Evolutionary conservation across 2,113 vertebrate species (phyloP).

Genomic region (Hydropotes inermis): DNA sequence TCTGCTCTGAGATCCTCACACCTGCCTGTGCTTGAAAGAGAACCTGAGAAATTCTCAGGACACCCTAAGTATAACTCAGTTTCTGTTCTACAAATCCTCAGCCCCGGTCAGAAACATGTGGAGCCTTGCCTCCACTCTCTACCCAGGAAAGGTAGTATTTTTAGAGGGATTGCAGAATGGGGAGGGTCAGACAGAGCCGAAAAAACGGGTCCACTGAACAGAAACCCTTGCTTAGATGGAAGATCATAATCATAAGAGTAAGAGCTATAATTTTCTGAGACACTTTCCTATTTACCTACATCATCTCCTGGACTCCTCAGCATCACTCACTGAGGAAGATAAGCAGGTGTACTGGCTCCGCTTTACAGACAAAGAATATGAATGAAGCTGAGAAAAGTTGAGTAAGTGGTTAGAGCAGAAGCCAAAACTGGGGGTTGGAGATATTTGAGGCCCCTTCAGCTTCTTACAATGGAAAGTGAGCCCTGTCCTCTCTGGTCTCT

Average conservation of each 20-base stretch:
- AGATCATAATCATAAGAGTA: neutral
- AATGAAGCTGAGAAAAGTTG: neutral
- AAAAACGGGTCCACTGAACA: neutral
- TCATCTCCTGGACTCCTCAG: neutral
- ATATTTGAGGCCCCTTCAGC: neutral
- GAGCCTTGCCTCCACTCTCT: neutral
- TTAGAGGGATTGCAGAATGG: neutral
- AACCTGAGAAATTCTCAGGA: neutral
- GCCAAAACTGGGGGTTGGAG: neutral
- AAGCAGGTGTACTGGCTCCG: neutral
- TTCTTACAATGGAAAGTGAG: neutral
- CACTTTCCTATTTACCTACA: neutral
- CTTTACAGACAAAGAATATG: neutral
- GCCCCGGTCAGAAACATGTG: neutral
- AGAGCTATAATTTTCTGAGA: neutral
- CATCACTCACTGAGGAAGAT: neutral
- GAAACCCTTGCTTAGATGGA: neutral
- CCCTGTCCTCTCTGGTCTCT: accelerated
- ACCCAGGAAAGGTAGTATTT: neutral
- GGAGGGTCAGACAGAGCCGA: neutral
- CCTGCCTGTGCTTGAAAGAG: neutral
- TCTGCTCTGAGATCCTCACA: neutral
- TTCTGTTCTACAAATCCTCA: neutral
- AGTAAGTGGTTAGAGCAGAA: neutral
- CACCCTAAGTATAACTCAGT: neutral